Conservation (phyloP, 1,140 invertebrate species). For the Chionoecetes opilio region DNA sequence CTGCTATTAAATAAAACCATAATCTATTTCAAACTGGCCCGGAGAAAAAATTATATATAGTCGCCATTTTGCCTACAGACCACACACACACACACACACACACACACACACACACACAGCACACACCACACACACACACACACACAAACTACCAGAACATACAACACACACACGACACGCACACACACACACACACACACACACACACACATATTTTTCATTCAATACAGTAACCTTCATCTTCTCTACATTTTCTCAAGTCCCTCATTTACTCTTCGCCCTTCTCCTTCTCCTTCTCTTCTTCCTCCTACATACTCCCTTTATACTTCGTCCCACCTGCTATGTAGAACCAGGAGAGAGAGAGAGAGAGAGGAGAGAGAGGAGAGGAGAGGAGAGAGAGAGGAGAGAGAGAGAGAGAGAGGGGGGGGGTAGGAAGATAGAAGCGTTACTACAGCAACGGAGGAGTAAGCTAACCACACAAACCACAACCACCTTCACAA, state of each 20-base stretch:
- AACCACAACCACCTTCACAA: too few species aligned
- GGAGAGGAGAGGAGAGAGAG: not conserved
- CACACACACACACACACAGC: not conserved
- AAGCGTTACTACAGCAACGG: not conserved
- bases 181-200: conserved; percentile 44
- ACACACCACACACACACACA: conserved; percentile 13
- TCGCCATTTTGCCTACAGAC: not conserved
- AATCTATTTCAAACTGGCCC: too few species aligned
- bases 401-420: not conserved
- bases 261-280: not conserved
- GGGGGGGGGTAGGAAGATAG: not conserved
- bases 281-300: too few species aligned
- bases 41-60: too few species aligned
- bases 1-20: too few species aligned
- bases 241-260: not conserved
- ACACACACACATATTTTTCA: not conserved
- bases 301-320: too few species aligned
- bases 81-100: conserved; percentile 40
- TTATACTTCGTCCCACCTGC: too few species aligned
- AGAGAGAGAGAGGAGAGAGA: not conserved
- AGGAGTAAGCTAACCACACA: too few species aligned
- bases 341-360: too few species aligned
- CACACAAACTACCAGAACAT: too few species aligned
- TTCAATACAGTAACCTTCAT: too few species aligned
- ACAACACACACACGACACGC: not conserved